Percentiles rank a stretch among this genome's conserved stretches.
Evolutionary conservation across 2,888 invertebrate genomes (phyloP).

Genomic region (Acanthococcus lagerstroemiae): DNA sequence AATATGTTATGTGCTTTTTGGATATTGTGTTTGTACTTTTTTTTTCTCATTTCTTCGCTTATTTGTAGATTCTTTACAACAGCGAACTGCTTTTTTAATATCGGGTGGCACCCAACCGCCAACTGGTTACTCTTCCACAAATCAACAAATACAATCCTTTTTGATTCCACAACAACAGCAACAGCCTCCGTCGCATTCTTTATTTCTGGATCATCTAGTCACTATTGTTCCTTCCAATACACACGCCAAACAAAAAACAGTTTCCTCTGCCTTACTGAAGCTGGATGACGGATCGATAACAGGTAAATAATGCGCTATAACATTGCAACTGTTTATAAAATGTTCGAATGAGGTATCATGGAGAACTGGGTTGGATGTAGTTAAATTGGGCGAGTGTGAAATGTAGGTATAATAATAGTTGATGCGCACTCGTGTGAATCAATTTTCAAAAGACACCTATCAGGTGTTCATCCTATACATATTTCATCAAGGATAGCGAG

Average conservation of each 20-base stretch:
- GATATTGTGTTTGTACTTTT: neutral
- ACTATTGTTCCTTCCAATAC: conserved; percentile 2
- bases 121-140: conserved; percentile 12
- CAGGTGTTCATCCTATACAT: too few species aligned
- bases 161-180: conserved; percentile 16
- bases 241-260: conserved; percentile 15
- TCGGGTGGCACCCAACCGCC: conserved; percentile 7
- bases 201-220: conserved; percentile 27
- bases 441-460: too few species aligned
- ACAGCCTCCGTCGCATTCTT: conserved; percentile 8
- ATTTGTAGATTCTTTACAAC: conserved; percentile 7
- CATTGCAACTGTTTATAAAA: too few species aligned
- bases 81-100: conserved; percentile 5
- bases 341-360: too few species aligned
- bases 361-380: too few species aligned
- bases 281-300: conserved; percentile 2
- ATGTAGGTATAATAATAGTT: too few species aligned
- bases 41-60: neutral
- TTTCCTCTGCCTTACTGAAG: conserved; percentile 3
- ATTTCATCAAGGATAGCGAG: too few species aligned
- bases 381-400: too few species aligned
- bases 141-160: conserved; percentile 19
- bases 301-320: neutral
- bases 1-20: too few species aligned
- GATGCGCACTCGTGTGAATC: too few species aligned